A percentile compares a stretch with the other conserved stretches of the same genome.
Evolutionary conservation across 2,113 vertebrate species (phyloP).

Genomic region (Gila orcuttii): DNA sequence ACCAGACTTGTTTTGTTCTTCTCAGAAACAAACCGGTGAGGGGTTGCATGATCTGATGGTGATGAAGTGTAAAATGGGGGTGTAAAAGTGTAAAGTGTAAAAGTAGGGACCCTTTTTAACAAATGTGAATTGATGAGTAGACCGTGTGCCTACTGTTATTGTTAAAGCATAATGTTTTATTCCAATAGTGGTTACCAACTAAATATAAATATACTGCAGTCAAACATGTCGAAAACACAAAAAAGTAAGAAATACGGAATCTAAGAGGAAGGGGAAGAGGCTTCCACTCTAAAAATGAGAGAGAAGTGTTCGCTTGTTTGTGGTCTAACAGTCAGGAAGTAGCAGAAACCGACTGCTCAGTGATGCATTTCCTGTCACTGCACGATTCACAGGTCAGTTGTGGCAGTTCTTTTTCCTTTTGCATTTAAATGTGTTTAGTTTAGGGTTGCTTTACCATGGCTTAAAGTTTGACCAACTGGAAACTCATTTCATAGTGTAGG

Average conservation of each 20-base stretch:
- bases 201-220: background rate
- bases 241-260: conserved; percentile 65
- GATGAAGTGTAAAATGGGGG: background rate
- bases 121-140: no score
- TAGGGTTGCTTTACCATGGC: conserved; percentile 1
- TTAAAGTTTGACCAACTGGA: background rate
- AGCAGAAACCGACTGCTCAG: conserved; percentile 72
- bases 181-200: background rate
- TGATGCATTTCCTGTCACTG: conserved; percentile 78
- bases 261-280: conserved; percentile 65
- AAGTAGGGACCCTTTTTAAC: background rate
- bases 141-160: background rate
- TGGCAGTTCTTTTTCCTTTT: conserved; percentile 58
- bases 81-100: no score
- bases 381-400: conserved; percentile 79
- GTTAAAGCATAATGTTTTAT: background rate
- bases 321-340: conserved; percentile 86
- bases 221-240: conserved; percentile 21
- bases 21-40: conserved; percentile 25
- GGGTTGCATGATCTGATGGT: background rate
- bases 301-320: conserved; percentile 74
- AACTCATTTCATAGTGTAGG: background rate
- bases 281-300: conserved; percentile 73
- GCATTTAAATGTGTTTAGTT: conserved; percentile 52
- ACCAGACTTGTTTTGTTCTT: conserved; percentile 28